These are phyloP conservation scores for Rhodinocichla rosea DNA, from an alignment of 2,113 vertebrate genomes.

Conservation along the genomic window DNA sequence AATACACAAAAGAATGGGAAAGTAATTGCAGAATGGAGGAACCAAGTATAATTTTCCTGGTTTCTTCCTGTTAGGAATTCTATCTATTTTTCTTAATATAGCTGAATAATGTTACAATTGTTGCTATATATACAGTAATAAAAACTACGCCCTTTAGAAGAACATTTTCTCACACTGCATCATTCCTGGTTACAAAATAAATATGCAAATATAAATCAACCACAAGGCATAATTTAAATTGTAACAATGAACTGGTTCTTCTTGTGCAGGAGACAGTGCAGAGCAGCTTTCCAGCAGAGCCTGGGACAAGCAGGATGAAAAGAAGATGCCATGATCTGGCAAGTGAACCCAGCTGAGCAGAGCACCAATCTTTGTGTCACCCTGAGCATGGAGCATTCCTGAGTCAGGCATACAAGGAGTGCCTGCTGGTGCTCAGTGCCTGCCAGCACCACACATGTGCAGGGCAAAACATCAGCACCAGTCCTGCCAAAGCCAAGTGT, in stretches of 20 bases:
- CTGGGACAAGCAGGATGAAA: background rate
- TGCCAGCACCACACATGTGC: rapidly evolving
- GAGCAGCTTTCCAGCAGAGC: background rate
- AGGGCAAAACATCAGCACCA: rapidly evolving
- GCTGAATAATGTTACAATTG: background rate
- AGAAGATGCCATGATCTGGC: rapidly evolving
- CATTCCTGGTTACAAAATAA: background rate
- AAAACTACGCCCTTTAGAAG: background rate
- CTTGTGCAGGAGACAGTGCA: rapidly evolving
- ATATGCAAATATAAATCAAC: background rate
- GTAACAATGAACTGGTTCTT: background rate
- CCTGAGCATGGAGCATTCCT: rapidly evolving
- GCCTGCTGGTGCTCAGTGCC: background rate
- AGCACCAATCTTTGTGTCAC: background rate
- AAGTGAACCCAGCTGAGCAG: background rate
- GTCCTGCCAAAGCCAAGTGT: rapidly evolving
- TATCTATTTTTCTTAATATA: background rate
- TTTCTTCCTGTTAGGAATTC: background rate
- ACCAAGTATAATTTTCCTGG: background rate
- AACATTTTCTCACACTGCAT: background rate
- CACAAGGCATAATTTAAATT: background rate
- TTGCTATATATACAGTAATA: background rate
- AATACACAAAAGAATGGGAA: background rate
- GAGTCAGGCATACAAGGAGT: rapidly evolving
- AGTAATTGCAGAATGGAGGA: background rate